phyloP scores from a whole-genome alignment of 2,888 invertebrate genomes.

The Chrysodeixis includens region DNA sequence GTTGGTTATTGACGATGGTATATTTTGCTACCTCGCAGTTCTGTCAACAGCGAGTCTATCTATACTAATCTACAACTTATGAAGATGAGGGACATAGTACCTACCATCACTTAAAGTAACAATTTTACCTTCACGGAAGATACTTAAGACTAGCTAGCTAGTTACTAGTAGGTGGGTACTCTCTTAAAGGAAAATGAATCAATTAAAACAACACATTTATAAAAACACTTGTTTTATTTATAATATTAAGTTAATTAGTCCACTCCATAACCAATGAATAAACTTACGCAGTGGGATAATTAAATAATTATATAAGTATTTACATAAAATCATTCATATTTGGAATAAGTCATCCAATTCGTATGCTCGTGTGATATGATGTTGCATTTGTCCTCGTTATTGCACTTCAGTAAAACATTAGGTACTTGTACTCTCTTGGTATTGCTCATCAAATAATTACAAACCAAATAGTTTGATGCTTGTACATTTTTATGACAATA shows the following conservation, averaged over 20 bases:
- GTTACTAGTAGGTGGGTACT: too few relatives aligned
- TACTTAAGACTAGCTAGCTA: too few relatives aligned
- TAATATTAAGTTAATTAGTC: constrained; percentile 74
- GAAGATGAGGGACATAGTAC: too few relatives aligned
- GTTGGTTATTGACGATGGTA: too few relatives aligned
- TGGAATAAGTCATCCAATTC: constrained; percentile 69
- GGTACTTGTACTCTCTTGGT: constrained; percentile 77
- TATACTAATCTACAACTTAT: too few relatives aligned
- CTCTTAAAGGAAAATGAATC: neutral
- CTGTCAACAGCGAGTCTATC: too few relatives aligned
- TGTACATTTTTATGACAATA: constrained; percentile 72
- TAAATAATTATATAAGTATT: constrained; percentile 69
- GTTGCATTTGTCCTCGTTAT: constrained; percentile 66
- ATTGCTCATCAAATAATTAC: constrained; percentile 76
- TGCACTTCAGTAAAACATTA: constrained; percentile 68
- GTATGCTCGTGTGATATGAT: constrained; percentile 74
- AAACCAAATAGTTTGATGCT: constrained; percentile 70
- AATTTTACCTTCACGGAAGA: too few relatives aligned
- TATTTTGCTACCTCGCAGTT: too few relatives aligned
- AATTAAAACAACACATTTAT: constrained; percentile 45
- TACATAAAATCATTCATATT: constrained; percentile 70
- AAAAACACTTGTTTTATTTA: constrained; percentile 62
- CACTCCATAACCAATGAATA: constrained; percentile 80
- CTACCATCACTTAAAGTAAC: too few relatives aligned
- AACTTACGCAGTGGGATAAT: constrained; percentile 77